Base-by-base conservation (phyloP, 2,888 invertebrate species). In the Chalcosyrphus nemorum region DNA sequence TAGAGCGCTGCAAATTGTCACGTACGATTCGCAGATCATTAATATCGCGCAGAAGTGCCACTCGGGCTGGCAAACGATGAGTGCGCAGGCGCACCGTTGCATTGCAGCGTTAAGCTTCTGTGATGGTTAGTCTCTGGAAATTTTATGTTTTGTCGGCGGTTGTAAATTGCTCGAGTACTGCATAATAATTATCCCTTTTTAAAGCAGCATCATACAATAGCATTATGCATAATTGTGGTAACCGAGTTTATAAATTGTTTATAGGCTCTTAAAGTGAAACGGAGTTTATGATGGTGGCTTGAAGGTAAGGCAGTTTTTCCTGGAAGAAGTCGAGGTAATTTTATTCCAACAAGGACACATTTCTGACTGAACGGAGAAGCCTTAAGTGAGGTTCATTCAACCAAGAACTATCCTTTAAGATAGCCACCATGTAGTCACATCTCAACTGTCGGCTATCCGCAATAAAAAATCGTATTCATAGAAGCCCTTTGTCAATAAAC, bases 11-110 rank as follows among this genome's bases (percentile, higher is more conserved):
- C 80, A 74, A 74, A 78, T 84, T 74, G 82, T 84, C 80, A 80
- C 80, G 80, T 84, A 80, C 68, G 35, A 78, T 68, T 84, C 82
- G 82, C 78, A 78, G 82, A 84, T 84, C 82, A 80, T 84, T 84
- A 74, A 84, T 82, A 82, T 82, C 56, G 35, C 54, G 47, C 24
- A 21, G 17, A 15, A 13, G 38, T 38, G 38, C 4, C 17, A 52
- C 27, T 27, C 32, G 54, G 2, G 19, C 19, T 45, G 57, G 17
- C 38, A 54, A n/a, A 70, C 57, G 70, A 70, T 47, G 35, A 47
- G 57, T 47, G 47, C 70, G 38, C 47, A 35, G 47, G 57, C 38
- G 47, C 70, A 47, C 47, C 47, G 47, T 70, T 70, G 59, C 47
- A 47, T 6, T 17, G 13, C 70, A 29, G 54, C 32, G 47, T 56